Evolutionary conservation across 2,113 vertebrate genomes (phyloP).

Genomic region (Leptobrachium ailaonicum): DNA sequence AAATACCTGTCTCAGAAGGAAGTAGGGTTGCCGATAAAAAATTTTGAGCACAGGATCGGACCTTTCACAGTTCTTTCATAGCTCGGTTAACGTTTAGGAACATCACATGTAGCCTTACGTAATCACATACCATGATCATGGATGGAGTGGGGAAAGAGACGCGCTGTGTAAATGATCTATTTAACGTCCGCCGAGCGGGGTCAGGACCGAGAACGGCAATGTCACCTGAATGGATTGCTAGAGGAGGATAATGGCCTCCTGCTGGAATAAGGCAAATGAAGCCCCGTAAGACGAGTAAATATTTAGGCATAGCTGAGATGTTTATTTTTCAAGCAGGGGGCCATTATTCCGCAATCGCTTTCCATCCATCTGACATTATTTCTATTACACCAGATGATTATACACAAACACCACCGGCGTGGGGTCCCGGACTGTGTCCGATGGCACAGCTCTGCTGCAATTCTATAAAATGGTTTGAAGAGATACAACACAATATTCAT

Average conservation of each 20-base stretch:
- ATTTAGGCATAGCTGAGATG: constrained; percentile 16
- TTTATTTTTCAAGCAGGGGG: constrained; percentile 26
- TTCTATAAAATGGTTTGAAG: background rate
- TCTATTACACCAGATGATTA: constrained; percentile 27
- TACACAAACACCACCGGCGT: background rate
- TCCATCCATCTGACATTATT: constrained; percentile 33
- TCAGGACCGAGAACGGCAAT: background rate
- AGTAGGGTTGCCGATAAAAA: no score
- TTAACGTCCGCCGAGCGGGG: background rate
- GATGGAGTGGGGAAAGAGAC: no score
- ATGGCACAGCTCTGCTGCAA: background rate
- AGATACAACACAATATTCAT: no score
- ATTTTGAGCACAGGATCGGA: no score
- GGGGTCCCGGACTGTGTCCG: background rate
- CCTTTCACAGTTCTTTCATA: no score
- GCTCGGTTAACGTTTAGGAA: no score
- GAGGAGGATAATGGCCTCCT: constrained; percentile 27
- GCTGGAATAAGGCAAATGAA: constrained; percentile 18
- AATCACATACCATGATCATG: no score
- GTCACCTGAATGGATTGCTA: constrained; percentile 24
- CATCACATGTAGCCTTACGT: no score
- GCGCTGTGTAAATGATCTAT: background rate
- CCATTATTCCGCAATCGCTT: constrained; percentile 18
- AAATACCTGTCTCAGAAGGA: no score
- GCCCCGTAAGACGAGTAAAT: constrained; percentile 9